Percentiles rank a stretch among this genome's conserved stretches.
phyloP scores from a whole-genome alignment of 1,140 invertebrate species.

The Druon quercuslanigerum region DNA sequence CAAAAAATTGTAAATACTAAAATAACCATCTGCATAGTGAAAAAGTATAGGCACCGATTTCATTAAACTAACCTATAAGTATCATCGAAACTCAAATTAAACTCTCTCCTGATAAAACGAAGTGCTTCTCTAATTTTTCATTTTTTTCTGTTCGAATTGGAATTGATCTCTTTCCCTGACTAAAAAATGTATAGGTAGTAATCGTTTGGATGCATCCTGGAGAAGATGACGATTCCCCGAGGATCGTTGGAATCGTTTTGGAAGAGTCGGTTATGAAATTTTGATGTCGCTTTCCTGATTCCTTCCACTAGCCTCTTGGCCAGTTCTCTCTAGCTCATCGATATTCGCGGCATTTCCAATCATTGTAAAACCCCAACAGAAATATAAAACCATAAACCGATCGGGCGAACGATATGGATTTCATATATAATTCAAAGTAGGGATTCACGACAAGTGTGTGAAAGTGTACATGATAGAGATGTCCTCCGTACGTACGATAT shows the following conservation, averaged over 20 bases:
- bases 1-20: too few relatives aligned
- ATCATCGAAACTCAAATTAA: background rate
- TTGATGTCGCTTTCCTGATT: conserved; percentile 68
- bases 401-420: conserved; percentile 69
- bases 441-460: conserved; percentile 45
- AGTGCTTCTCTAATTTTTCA: conserved; percentile 24
- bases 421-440: conserved; percentile 65
- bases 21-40: too few relatives aligned
- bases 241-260: conserved; percentile 70
- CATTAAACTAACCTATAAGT: background rate
- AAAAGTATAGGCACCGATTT: too few relatives aligned
- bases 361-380: conserved; percentile 74
- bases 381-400: conserved; percentile 74
- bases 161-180: conserved; percentile 6
- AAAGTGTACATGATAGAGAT: conserved; percentile 13
- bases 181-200: conserved; percentile 68
- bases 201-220: conserved; percentile 67
- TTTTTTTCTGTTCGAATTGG: background rate
- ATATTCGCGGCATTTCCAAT: conserved; percentile 72
- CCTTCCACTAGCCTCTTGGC: conserved; percentile 27
- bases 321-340: conserved; percentile 41
- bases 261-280: conserved; percentile 74
- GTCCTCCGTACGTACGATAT: conserved; percentile 57
- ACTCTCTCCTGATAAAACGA: background rate
- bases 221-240: conserved; percentile 64